Conservation (phyloP, 2,888 invertebrate species). For the Aelia acuminata region DNA sequence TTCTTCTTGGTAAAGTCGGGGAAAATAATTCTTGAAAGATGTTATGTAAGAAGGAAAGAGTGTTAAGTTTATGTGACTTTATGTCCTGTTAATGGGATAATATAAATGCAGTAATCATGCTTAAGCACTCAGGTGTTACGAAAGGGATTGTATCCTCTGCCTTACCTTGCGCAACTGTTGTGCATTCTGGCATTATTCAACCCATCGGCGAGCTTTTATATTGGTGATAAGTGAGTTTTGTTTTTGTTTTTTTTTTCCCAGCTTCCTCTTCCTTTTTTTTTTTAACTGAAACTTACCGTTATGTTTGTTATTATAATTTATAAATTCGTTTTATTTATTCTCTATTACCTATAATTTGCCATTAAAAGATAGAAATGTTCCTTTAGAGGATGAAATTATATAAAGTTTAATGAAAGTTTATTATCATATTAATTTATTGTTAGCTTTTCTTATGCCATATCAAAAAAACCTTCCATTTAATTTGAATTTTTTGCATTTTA, state of each 20-base stretch:
- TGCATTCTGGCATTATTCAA: constrained; percentile 16
- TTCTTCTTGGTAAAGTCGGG: background rate
- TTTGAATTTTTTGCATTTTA: too few relatives aligned
- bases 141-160: background rate
- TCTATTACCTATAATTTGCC: too few relatives aligned
- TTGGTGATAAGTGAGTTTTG: background rate
- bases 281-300: background rate
- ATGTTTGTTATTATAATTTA: background rate
- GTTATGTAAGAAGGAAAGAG: background rate
- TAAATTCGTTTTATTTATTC: too few relatives aligned
- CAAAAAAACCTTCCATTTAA: too few relatives aligned
- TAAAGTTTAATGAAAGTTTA: too few relatives aligned
- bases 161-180: background rate
- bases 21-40: background rate
- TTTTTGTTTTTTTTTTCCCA: background rate
- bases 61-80: background rate
- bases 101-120: constrained; percentile 15
- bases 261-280: background rate
- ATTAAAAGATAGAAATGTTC: too few relatives aligned
- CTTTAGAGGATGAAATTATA: too few relatives aligned
- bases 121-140: background rate
- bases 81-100: background rate
- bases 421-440: too few relatives aligned
- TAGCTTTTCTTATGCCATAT: too few relatives aligned
- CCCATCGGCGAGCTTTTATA: background rate